These are phyloP conservation scores for Zelostemma sp. DNA, from an alignment of 1,140 invertebrate genomes.

Conservation along the genomic window DNA sequence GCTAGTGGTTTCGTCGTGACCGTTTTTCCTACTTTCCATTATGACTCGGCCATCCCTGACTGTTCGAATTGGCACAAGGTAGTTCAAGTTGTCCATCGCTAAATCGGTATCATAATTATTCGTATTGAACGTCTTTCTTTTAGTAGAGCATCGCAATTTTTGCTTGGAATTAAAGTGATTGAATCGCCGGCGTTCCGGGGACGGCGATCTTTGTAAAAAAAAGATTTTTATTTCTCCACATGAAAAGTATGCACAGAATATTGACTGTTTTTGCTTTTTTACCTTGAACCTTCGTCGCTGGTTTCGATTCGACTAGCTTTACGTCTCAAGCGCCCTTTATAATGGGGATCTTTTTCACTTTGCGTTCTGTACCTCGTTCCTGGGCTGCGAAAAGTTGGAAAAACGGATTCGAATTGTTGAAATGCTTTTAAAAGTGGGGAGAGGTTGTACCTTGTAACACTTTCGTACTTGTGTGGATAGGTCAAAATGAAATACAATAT, in stretches of 20 bases:
- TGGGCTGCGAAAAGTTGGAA: conserved; percentile 71
- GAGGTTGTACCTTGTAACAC: too few species aligned
- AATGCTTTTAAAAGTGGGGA: too few species aligned
- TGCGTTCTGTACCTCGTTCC: conserved; percentile 81
- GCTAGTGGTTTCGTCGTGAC: conserved; percentile 1
- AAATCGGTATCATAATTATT: conserved; percentile 60
- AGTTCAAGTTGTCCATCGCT: conserved; percentile 63
- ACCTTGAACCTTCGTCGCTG: conserved; percentile 64
- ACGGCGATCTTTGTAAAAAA: conserved; percentile 54
- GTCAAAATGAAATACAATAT: too few species aligned
- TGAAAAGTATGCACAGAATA: conserved; percentile 2
- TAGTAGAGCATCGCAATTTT: conserved; percentile 47
- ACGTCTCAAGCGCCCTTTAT: conserved; percentile 76
- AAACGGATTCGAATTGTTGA: too few species aligned
- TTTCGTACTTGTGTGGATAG: too few species aligned
- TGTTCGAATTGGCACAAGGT: conserved; percentile 54
- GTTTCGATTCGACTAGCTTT: conserved; percentile 61
- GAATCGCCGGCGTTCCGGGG: conserved; percentile 54
- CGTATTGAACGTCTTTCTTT: conserved; percentile 31
- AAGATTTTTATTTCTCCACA: conserved; percentile 2
- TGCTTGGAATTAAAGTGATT: conserved; percentile 43
- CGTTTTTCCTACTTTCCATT: conserved; percentile 32
- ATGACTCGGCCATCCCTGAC: conserved; percentile 57
- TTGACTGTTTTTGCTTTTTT: conserved; percentile 9
- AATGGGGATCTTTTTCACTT: conserved; percentile 82